Conservation (phyloP, 2,888 invertebrate species). For the Aplocera efformata region DNA sequence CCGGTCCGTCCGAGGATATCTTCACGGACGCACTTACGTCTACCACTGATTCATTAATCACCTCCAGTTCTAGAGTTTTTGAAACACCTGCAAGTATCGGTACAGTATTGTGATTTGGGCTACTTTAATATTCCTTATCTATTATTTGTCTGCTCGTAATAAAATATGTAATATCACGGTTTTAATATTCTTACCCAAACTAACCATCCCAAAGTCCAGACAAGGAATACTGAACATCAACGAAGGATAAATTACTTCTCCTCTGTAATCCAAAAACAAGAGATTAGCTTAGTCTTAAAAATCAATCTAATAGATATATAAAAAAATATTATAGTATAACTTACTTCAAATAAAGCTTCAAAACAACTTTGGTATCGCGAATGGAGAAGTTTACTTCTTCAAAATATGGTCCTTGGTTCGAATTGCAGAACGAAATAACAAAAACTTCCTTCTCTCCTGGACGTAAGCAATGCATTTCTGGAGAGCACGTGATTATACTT, state of each 20-base stretch:
- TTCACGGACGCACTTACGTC: slow-evolving; percentile 72
- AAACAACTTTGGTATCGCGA: slow-evolving; percentile 77
- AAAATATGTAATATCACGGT: no score
- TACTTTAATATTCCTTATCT: not conserved
- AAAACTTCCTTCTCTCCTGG: slow-evolving; percentile 77
- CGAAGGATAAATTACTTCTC: slow-evolving; percentile 81
- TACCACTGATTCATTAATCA: slow-evolving; percentile 79
- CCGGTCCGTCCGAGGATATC: slow-evolving; percentile 77
- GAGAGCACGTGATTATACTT: slow-evolving; percentile 76
- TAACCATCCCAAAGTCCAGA: slow-evolving; percentile 79
- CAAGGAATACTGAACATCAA: slow-evolving; percentile 73
- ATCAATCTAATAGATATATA: not conserved
- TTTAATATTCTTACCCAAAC: slow-evolving; percentile 72
- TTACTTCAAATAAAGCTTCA: slow-evolving; percentile 81
- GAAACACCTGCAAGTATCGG: slow-evolving; percentile 62
- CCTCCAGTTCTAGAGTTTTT: slow-evolving; percentile 59
- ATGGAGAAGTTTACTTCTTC: slow-evolving; percentile 82
- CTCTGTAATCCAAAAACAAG: slow-evolving; percentile 56
- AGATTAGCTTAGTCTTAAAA: not conserved
- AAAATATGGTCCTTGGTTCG: slow-evolving; percentile 81
- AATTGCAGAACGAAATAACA: slow-evolving; percentile 78
- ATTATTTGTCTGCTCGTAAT: not conserved
- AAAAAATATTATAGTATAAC: slow-evolving; percentile 19
- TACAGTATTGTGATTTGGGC: not conserved
- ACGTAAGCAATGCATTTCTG: slow-evolving; percentile 60